These are phyloP conservation scores for Cebidichthys violaceus DNA, from an alignment of 2,113 vertebrate species.

Conservation along the genomic window DNA sequence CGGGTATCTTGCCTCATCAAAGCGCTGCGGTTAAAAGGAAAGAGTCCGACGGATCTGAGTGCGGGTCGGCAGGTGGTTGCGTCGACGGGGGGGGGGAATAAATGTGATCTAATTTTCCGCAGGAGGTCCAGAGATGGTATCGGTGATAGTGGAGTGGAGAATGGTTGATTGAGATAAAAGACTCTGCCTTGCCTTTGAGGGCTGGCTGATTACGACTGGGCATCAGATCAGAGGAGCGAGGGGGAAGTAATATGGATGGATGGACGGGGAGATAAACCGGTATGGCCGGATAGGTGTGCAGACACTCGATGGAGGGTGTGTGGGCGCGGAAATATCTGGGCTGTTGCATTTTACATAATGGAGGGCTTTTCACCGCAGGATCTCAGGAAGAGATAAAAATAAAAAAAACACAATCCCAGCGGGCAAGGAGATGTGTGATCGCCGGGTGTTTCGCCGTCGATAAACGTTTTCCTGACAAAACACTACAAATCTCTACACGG, in stretches of 20 bases:
- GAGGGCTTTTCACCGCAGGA: conserved; percentile 39
- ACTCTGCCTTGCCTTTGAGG: conserved; percentile 50
- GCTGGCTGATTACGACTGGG: conserved; percentile 55
- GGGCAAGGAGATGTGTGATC: conserved; percentile 33
- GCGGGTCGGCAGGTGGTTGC: conserved; percentile 1
- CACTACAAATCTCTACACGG: conserved; percentile 39
- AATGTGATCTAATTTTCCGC: conserved; percentile 42
- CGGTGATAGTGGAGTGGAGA: conserved; percentile 37
- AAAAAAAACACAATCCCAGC: conserved; percentile 51
- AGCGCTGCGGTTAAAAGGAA: conserved; percentile 18
- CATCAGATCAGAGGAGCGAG: conserved; percentile 58
- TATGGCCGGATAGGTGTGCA: conserved; percentile 20
- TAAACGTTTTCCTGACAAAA: conserved; percentile 66
- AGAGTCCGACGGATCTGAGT: conserved; percentile 6
- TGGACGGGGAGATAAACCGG: conserved; percentile 47
- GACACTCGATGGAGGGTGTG: conserved; percentile 54
- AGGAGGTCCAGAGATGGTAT: conserved; percentile 42
- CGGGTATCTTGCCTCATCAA: conserved; percentile 40
- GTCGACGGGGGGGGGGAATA: neutral
- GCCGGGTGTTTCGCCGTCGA: conserved; percentile 34
- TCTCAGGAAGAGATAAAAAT: conserved; percentile 36
- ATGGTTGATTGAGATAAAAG: conserved; percentile 71
- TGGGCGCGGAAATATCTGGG: conserved; percentile 19
- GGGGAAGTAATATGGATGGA: conserved; percentile 44
- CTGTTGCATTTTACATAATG: conserved; percentile 58